phyloP scores from a whole-genome alignment of 1,140 invertebrate genomes.

The Wasmannia auropunctata region DNA sequence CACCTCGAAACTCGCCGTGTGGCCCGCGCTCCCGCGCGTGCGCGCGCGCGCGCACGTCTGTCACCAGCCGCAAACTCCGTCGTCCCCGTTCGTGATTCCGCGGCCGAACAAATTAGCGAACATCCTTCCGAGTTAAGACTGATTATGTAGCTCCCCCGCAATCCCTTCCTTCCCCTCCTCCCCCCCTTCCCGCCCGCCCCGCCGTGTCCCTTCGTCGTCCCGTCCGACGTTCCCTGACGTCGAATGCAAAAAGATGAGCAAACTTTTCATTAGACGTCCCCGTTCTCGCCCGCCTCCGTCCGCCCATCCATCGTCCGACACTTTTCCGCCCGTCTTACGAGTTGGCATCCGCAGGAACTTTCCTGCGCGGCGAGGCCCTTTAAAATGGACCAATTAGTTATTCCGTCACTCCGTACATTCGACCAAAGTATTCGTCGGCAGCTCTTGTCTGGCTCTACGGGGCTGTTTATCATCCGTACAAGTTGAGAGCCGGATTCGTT shows the following conservation, averaged over 20 bases:
- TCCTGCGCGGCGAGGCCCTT: neutral
- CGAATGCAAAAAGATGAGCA: slow-evolving; percentile 73
- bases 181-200: too few relatives aligned
- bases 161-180: neutral
- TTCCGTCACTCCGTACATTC: slow-evolving; percentile 54
- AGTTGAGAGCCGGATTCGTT: neutral
- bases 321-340: slow-evolving; percentile 4
- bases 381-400: slow-evolving; percentile 71
- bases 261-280: slow-evolving; percentile 74
- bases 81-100: slow-evolving; percentile 32
- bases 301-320: neutral
- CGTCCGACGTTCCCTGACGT: neutral
- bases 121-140: slow-evolving; percentile 71
- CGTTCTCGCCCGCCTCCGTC: neutral
- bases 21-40: too few relatives aligned
- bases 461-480: neutral
- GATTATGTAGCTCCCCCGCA: slow-evolving; percentile 75
- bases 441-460: neutral
- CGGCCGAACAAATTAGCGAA: slow-evolving; percentile 73
- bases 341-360: slow-evolving; percentile 43
- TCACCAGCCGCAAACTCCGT: slow-evolving; percentile 18
- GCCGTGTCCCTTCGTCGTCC: too few relatives aligned
- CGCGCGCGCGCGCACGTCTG: neutral
- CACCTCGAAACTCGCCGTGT: neutral
- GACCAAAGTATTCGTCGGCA: slow-evolving; percentile 4